Base-by-base conservation (phyloP, 1,140 invertebrate genomes). In the Conus ventricosus region DNA sequence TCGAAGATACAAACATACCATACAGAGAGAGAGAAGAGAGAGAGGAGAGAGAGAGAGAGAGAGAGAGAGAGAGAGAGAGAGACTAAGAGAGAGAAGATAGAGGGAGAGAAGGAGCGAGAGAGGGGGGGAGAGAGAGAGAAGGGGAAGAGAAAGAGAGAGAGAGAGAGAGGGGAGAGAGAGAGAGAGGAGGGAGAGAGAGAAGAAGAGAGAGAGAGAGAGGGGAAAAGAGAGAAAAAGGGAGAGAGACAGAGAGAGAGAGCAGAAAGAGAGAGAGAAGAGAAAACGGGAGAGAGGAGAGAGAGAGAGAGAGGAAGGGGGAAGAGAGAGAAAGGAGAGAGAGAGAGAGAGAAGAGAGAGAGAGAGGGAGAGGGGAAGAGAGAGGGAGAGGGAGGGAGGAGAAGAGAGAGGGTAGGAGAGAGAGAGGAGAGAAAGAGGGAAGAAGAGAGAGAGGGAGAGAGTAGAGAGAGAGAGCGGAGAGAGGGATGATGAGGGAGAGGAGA, bases 1-100 rank as follows among this genome's bases (percentile, higher is more conserved):
- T n/a, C n/a, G n/a, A n/a, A n/a, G n/a, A n/a, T n/a, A n/a, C n/a
- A n/a, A n/a, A n/a, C n/a, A n/a, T n/a, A n/a, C n/a, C n/a, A n/a
- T 60, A 60, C 57, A 75, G 71, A 75, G 71, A 75, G 71, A 75
- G 71, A 75, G 71, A 75, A 25, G n/a, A 25, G n/a, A 25, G n/a
- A 25, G n/a, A 25, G 23, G 71, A 75, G 10, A 75, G 71, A 75
- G 71, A 75, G 10, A 75, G 71, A 75, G 10, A 75, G 71, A 75
- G 71, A 75, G 71, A 75, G 71, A 75, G 71, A 75, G 71, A 75
- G 71, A 75, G 71, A 75, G 71, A 75, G 71, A 75, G 71, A 75
- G 71, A 75, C 15, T 11, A 23, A 75, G 71, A 75, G 71, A 75
- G 71, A 75, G 71, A n/a, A 75, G 71, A 75, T 8, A 75, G 71